Conservation (phyloP, 2,797 vertebrate species). For the Pangasius macronema region DNA sequence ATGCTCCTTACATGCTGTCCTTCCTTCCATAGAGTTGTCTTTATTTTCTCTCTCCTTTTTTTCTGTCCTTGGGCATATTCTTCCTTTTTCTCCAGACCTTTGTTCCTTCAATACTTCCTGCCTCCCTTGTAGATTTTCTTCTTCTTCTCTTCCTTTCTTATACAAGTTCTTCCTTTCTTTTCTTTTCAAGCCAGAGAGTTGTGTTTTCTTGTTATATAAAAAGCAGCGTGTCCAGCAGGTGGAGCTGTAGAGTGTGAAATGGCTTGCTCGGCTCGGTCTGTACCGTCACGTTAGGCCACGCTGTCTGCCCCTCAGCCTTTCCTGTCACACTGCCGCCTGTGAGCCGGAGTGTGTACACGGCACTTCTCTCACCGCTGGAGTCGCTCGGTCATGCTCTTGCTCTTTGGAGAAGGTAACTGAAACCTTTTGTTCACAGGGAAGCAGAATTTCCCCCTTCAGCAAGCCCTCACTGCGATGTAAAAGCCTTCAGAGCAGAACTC, state of each 20-base stretch:
- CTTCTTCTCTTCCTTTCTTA: background rate
- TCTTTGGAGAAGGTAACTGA: constrained; percentile 15
- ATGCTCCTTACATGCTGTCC: background rate
- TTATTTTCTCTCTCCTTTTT: background rate
- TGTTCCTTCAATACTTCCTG: background rate
- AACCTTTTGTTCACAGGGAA: constrained; percentile 23
- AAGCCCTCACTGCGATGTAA: background rate
- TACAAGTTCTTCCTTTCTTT: background rate
- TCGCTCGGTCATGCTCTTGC: constrained; percentile 42
- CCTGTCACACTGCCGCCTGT: background rate
- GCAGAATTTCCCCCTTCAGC: constrained; percentile 14
- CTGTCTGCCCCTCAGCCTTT: background rate
- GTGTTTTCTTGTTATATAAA: background rate
- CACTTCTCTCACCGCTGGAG: constrained; percentile 34
- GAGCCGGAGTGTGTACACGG: constrained; percentile 41
- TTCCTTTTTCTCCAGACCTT: background rate
- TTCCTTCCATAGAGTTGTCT: background rate
- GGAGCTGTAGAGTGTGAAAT: constrained; percentile 47
- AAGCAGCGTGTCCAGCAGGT: constrained; percentile 52
- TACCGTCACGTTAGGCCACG: background rate
- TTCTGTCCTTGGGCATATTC: background rate
- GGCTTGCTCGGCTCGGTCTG: background rate
- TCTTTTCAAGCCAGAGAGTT: background rate
- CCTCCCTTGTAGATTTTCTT: background rate
- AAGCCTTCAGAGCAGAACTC: constrained; percentile 41